Evolutionary conservation across 2,888 invertebrate species (phyloP).

Genomic region (Sinotaia quadrata): DNA sequence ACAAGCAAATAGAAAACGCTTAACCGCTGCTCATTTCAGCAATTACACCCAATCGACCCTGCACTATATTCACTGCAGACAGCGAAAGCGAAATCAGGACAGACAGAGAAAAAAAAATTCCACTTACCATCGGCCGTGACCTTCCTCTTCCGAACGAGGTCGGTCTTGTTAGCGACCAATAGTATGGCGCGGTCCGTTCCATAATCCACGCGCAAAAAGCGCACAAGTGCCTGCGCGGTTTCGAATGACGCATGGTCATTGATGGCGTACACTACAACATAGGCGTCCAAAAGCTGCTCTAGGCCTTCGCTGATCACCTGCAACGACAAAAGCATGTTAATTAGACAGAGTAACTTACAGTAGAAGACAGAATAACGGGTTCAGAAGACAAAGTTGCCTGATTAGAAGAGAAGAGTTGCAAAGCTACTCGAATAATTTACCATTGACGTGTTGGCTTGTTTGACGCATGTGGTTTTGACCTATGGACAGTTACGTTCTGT

Average conservation of each 20-base stretch:
- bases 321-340: no score
- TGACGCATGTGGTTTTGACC: no score
- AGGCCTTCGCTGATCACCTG: constrained; percentile 64
- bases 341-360: no score
- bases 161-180: constrained; percentile 94
- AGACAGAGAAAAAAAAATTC: neutral
- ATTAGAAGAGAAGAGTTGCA: no score
- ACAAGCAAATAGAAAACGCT: no score
- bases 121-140: constrained; percentile 86
- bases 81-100: neutral
- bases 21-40: no score
- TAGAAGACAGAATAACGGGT: neutral
- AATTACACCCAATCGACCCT: no score
- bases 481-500: no score
- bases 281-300: constrained; percentile 83
- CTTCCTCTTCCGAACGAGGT: constrained; percentile 88
- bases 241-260: constrained; percentile 88
- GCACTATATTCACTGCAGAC: neutral
- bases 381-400: no score
- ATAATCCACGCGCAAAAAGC: constrained; percentile 86
- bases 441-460: no score
- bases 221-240: constrained; percentile 86
- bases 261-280: constrained; percentile 92
- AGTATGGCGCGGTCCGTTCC: constrained; percentile 90
- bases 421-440: no score